phyloP scores from a whole-genome alignment of 2,113 vertebrate genomes.

The Geothlypis trichas region DNA sequence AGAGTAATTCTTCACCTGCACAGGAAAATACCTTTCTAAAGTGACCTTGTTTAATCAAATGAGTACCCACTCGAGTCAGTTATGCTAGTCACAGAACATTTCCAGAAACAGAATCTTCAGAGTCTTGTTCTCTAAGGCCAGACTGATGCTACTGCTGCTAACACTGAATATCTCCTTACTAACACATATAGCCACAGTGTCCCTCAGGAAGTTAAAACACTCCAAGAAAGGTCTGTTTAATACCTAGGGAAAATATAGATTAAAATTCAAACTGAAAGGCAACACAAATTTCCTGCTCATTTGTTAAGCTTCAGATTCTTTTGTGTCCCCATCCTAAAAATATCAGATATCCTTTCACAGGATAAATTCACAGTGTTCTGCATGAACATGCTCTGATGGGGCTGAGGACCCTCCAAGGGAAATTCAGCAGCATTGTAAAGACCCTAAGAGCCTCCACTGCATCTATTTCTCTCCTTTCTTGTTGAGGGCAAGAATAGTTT shows the following conservation, averaged over 20 bases:
- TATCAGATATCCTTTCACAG: neutral
- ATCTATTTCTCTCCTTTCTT: neutral
- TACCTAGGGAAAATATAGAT: neutral
- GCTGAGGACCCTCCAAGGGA: neutral
- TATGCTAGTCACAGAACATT: neutral
- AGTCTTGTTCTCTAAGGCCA: neutral
- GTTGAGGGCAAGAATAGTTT: neutral
- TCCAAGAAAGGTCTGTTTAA: neutral
- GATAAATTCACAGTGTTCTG: neutral
- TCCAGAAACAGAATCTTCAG: neutral
- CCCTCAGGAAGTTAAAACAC: neutral
- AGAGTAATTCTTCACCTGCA: neutral
- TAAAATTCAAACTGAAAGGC: neutral
- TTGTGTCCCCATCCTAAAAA: neutral
- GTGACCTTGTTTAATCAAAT: neutral
- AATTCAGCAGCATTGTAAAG: neutral
- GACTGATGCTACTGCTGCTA: neutral
- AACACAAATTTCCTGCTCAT: neutral
- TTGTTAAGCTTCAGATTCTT: neutral
- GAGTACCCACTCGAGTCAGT: neutral
- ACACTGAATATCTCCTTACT: neutral
- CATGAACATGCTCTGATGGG: rapidly evolving
- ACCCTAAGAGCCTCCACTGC: neutral
- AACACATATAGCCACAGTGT: neutral
- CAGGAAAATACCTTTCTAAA: neutral